These are phyloP conservation scores for Drosophila maculinotata DNA, from an alignment of 2,888 invertebrate genomes.

Conservation along the genomic window DNA sequence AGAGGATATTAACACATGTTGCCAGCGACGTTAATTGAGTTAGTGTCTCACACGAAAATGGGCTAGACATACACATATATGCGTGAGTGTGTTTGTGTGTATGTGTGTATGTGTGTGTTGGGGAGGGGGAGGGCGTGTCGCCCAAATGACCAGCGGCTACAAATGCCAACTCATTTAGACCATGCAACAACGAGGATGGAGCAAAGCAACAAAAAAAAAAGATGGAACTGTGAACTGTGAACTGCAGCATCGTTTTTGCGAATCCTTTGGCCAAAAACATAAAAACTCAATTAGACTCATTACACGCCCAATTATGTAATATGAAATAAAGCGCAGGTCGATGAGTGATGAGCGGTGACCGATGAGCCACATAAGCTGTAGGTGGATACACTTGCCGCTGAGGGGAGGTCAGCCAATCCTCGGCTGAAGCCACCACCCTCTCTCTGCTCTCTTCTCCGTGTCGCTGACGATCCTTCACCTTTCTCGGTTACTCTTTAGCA, in stretches of 20 bases:
- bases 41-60: conserved; percentile 70
- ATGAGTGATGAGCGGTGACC: conserved; percentile 24
- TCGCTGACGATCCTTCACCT: conserved; percentile 51
- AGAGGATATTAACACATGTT: conserved; percentile 84
- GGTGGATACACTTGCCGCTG: conserved; percentile 1
- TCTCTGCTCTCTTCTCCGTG: not conserved
- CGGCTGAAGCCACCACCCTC: not conserved
- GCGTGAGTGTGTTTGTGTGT: too few relatives aligned
- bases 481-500: conserved; percentile 60
- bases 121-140: conserved; percentile 63
- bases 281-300: conserved; percentile 85
- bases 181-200: conserved; percentile 17
- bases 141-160: conserved; percentile 81
- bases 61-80: conserved; percentile 62
- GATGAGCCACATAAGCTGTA: conserved; percentile 3
- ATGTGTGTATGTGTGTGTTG: not conserved
- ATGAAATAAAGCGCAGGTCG: conserved; percentile 63
- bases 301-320: conserved; percentile 84
- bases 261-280: conserved; percentile 72
- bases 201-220: not conserved
- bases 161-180: conserved; percentile 45
- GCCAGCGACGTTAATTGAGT: conserved; percentile 82
- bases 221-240: conserved; percentile 5
- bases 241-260: conserved; percentile 32
- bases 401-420: too few relatives aligned